Percentiles rank a stretch among this genome's conserved stretches.
Evolutionary conservation across 2,888 invertebrate species (phyloP).

Genomic region (Cantharis nigra): DNA sequence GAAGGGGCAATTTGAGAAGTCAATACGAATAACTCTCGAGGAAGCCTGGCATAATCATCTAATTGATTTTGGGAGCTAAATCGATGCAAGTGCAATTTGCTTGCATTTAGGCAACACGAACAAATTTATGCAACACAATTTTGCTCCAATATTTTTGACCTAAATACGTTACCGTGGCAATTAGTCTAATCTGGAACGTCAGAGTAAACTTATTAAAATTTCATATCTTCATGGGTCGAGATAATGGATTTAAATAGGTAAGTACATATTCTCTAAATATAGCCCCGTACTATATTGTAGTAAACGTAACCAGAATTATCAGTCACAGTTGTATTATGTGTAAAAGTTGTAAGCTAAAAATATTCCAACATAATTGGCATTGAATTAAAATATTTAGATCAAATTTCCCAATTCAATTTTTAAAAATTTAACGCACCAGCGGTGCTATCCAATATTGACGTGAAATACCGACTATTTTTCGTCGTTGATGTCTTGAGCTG

Average conservation of each 20-base stretch:
- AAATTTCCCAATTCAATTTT: background rate
- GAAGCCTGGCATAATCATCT: background rate
- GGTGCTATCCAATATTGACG: too few relatives aligned
- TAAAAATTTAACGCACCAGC: background rate
- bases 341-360: background rate
- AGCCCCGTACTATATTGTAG: background rate
- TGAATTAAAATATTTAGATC: background rate
- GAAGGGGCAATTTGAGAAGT: background rate
- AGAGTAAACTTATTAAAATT: conserved; percentile 23
- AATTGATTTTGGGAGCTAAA: background rate
- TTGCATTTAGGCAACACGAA: background rate
- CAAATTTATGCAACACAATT: conserved; percentile 1
- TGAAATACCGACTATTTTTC: too few relatives aligned
- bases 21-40: background rate
- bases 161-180: conserved; percentile 22
- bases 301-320: conserved; percentile 4
- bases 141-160: conserved; percentile 18
- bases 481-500: too few relatives aligned
- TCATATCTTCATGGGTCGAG: conserved; percentile 20
- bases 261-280: conserved; percentile 22
- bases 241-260: conserved; percentile 31
- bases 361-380: conserved; percentile 5
- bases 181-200: conserved; percentile 22
- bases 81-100: background rate
- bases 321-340: background rate